Evolutionary conservation across 1,140 invertebrate species (phyloP), one percentile per base, ranked within the genome.

Genomic region (Orius insidiosus): DNA sequence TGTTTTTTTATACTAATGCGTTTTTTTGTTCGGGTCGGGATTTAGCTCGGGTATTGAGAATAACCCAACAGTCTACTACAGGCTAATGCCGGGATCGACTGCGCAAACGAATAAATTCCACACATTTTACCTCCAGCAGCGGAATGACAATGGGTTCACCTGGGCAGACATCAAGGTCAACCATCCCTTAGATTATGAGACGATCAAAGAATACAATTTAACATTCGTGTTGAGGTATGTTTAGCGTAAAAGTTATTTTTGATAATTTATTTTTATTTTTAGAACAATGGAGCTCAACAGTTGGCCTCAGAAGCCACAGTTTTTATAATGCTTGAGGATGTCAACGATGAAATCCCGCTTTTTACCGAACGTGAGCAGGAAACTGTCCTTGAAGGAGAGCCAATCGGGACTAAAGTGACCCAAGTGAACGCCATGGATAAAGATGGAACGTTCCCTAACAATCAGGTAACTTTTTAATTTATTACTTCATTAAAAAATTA

Each of bases 101-200:
- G 85, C 88, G 2, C 88, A 94, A 64, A 92, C 87, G 38, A 94
- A 94, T 67, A 93, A 93, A 64, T 84, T 81, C 64, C 84, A 95
- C 63, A 90, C 88, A 37, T 93, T 93, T 65, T 93, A 94, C 64
- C 71, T 93, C 50, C 87, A 90, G 75, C 87, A 92, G 68, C 72
- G 87, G 58, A 74, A 77, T 33, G 86, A 93, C 54, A 84, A 86
- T 59, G 81, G 83, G 18, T 82, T 81, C 53, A 90, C 85, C 52
- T 93, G 86, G 85, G 86, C 85, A 8, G 87, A 92, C 59, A 86
- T 94, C 63, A 88, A 92, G 71, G 87, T 94, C 50, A 93, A 95
- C 68, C 87, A 93, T 70, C 86, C 85, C 10, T 64, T 95, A 53
- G 89, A 95, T 65, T 95, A 86, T 61, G 89, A 94, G 63, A 85